Evolutionary conservation across 2,888 invertebrate species (phyloP).

Genomic region (Hydropsyche betteni): DNA sequence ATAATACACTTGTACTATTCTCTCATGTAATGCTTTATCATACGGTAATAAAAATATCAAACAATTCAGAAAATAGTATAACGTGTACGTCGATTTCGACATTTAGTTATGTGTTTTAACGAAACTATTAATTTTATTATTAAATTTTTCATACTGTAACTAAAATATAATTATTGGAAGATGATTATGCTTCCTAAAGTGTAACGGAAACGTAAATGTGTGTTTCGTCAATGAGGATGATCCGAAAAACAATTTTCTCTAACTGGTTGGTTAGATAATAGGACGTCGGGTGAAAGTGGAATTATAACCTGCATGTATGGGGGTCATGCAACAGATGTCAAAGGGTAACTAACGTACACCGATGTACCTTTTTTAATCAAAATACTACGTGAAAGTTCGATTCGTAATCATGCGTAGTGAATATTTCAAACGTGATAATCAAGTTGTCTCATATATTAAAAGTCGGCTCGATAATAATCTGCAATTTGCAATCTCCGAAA

Average conservation of each 20-base stretch:
- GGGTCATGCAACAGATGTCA: constrained; percentile 27
- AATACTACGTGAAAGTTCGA: neutral
- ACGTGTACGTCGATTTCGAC: no score
- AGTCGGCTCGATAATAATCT: neutral
- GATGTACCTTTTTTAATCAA: neutral
- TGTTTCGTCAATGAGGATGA: constrained; percentile 35
- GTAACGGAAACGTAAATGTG: neutral
- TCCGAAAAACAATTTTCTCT: constrained; percentile 42
- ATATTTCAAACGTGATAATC: no score
- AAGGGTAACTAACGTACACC: constrained; percentile 27
- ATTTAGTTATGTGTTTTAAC: no score
- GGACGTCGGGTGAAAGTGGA: constrained; percentile 44
- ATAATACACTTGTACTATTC: neutral
- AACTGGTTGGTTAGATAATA: constrained; percentile 48
- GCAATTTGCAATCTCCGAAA: neutral
- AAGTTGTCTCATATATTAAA: no score
- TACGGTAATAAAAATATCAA: no score
- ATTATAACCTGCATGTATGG: constrained; percentile 24
- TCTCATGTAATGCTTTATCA: no score
- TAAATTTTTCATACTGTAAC: neutral
- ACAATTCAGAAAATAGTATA: no score
- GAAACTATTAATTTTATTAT: no score
- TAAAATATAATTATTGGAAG: neutral
- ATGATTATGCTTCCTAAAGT: neutral
- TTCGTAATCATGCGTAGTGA: no score